phyloP scores from a whole-genome alignment of 2,113 vertebrate genomes.

The Mormyrus iriodes region DNA sequence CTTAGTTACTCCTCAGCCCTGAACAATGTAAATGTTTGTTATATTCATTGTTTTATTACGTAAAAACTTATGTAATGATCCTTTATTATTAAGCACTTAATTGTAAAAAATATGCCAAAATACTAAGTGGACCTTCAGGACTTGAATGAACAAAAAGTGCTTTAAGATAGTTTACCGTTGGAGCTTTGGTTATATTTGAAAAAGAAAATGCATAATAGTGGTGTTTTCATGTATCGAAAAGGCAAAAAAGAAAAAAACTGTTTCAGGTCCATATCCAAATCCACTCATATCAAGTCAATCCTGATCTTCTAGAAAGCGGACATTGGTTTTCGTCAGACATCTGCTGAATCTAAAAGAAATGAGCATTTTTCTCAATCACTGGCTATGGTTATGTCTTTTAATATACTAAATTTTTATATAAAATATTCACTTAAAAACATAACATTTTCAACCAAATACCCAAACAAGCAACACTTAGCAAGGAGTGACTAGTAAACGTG shows the following conservation, averaged over 20 bases:
- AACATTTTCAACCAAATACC: neutral
- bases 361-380: neutral
- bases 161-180: neutral
- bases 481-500: neutral
- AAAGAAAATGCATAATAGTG: neutral
- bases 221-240: neutral
- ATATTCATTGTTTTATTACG: no score
- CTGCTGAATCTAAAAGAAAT: neutral
- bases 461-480: neutral
- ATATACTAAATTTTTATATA: neutral
- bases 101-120: neutral
- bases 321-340: neutral
- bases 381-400: neutral
- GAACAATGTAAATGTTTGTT: neutral
- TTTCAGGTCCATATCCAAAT: neutral
- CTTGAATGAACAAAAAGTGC: neutral
- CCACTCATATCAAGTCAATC: neutral
- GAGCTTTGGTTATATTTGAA: neutral
- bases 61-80: neutral
- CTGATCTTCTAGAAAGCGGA: neutral
- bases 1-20: neutral
- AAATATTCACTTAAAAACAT: neutral
- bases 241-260: neutral
- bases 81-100: neutral
- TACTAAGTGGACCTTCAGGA: neutral